Base-by-base conservation (phyloP, 23 tunicate species). In the Oikopleura dioica region DNA sequence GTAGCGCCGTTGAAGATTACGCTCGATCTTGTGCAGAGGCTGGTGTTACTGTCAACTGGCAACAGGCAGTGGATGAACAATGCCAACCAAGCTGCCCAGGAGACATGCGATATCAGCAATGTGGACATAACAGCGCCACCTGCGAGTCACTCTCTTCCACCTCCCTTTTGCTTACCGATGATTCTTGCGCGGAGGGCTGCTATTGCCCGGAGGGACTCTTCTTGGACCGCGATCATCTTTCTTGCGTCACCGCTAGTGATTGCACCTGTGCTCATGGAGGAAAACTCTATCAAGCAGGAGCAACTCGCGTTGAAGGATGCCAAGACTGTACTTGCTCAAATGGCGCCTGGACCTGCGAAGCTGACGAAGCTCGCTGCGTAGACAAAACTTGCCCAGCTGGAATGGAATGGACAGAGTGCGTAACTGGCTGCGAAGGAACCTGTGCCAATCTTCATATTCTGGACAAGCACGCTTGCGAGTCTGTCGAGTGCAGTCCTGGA, bases 181-280 rank as follows among this genome's bases (percentile, higher is more conserved):
- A 68, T n/a, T 1, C 78, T 16, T 78, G 81, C 36, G 81, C 68
- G 24, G 81, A 78, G 37, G 81, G 81, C 12, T 78, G 81, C 51
- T 37, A 36, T 63, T 78, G 81, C 68, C 77, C 81, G 1, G 35
- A 68, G 12, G 81, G 81, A 28, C 58, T 77, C 37, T 36, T 51
- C 0, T 69, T 77, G 35, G 79, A 77, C 35, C 58, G 21, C 36
- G 79, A 77, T 51, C 35, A 50, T 1, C 36, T 36, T 35, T 28
- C 76, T 28, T 77, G 79, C 26, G 69, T 77, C 23, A 38, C 59
- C 1, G 51, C 59, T 0, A 36, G 29, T 21, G 33, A 77, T 34
- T 77, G 79, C 36, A 77, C 69, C 38, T 77, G 79, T 77, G 28
- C 29, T 1, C 69, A 31, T 1, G 79, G 58, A 35, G 36, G 38